Evolutionary conservation across 2,113 vertebrate species (phyloP), one percentile per base, ranked within the genome.

Genomic region (Gnathonemus echidnorhynchus): DNA sequence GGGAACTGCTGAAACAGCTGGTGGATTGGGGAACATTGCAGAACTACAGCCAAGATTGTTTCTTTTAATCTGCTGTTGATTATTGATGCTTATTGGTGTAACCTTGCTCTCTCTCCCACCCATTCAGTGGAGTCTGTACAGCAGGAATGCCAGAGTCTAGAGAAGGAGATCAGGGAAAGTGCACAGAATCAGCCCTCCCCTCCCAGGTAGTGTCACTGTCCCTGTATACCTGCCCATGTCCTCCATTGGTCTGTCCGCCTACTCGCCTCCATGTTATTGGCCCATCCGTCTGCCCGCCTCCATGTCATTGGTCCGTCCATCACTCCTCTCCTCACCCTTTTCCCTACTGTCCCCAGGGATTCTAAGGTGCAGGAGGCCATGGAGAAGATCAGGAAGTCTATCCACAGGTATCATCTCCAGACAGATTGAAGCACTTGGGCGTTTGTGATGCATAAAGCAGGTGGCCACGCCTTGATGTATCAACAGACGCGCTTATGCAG

Each of bases 61-160:
- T 87, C 48, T 50, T 31, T 50, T 85, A 46, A 52, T 53, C n/a
- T 53, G 31, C 13, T 24, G 49, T 42, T 62, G 3, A 66, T 66
- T 45, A 66, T 88, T 66, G 87, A 58, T 88, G 31, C 5, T 42
- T 45, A 56, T 35, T 17, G 0, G 6, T 62, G n/a, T 80, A 42
- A 86, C 49, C n/a, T 10, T 49, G 88, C 35, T 19, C 52, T 53
- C 52, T 0, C 70, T 5, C 53, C 88, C 17, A 9, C 48, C 8
- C 53, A 89, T 2, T 24, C 90, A 96, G 96, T 95, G 90, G 91
- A 94, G 53, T 87, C 91, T 39, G 88, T 96, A 35, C 91, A 95
- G 86, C 93, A 90, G n/a, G 91, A 95, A 31, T 96, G 95, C 92
- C 35, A 45, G 74, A 80, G 35, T 86, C 21, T 95, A 58, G 90